Percentiles rank a stretch among this genome's conserved stretches.
Evolutionary conservation across 64 coral and sea anemone species (phyloP).

Genomic region (Porites lutea): DNA sequence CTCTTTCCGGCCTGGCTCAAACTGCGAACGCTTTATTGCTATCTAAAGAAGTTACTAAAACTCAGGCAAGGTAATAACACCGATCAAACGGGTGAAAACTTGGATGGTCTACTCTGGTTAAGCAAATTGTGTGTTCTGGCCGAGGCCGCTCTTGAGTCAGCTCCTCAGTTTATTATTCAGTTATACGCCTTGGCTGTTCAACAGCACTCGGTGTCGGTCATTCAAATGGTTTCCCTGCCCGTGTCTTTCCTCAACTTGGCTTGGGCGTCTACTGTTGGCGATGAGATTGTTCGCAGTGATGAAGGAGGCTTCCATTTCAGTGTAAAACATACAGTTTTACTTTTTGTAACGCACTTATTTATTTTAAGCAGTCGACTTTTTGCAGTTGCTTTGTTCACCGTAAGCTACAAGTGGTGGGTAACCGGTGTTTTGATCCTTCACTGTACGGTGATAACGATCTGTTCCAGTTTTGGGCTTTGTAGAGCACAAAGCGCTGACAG

Average conservation of each 20-base stretch:
- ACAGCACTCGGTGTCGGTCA: background rate
- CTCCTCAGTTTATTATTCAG: constrained; percentile 38
- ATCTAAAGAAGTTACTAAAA: no score
- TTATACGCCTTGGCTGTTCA: constrained; percentile 8
- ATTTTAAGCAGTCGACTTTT: constrained; percentile 16
- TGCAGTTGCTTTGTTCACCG: background rate
- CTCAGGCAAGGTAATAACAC: no score
- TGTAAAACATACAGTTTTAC: background rate
- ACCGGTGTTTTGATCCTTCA: background rate
- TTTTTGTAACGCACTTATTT: background rate
- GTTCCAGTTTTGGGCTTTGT: no score
- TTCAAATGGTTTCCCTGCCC: constrained; percentile 36
- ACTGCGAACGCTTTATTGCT: no score
- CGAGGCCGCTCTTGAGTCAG: constrained; percentile 27
- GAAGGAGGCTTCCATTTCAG: background rate
- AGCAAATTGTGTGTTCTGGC: background rate
- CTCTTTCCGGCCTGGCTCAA: no score
- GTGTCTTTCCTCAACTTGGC: background rate
- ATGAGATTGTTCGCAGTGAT: no score
- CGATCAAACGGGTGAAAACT: no score
- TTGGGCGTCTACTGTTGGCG: constrained; percentile 10
- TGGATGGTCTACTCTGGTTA: no score
- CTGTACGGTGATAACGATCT: background rate
- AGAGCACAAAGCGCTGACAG: background rate
- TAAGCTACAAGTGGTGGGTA: constrained; percentile 21